phyloP scores from a whole-genome alignment of 2,888 invertebrate species.

The Trisateles emortualis region DNA sequence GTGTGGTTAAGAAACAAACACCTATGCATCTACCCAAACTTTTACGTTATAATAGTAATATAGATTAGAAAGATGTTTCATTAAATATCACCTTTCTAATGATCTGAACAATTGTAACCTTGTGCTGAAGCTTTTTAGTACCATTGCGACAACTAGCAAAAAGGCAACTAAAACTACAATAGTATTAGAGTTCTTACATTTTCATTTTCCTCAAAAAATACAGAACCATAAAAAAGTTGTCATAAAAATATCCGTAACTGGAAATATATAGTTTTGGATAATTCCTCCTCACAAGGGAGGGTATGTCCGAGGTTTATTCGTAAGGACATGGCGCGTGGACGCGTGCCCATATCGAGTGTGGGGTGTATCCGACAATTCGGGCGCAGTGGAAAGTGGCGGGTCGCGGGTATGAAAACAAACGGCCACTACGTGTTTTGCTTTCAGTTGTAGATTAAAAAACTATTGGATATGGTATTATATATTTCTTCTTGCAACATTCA shows the following conservation, averaged over 20 bases:
- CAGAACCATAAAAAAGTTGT: not conserved
- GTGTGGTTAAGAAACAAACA: no score
- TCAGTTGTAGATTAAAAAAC: constrained; percentile 22
- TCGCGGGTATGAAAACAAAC: constrained; percentile 62
- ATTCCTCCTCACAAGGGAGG: constrained; percentile 18
- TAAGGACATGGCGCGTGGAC: constrained; percentile 16
- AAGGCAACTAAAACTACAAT: no score
- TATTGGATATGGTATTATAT: constrained; percentile 25
- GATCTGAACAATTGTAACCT: no score
- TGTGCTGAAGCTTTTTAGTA: no score
- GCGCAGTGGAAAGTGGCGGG: constrained; percentile 45
- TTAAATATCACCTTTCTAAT: no score
- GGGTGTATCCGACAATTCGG: constrained; percentile 44
- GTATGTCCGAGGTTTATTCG: constrained; percentile 32
- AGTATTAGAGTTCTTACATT: no score
- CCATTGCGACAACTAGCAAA: no score
- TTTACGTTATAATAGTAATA: no score
- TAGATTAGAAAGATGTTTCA: no score
- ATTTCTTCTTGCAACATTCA: no score
- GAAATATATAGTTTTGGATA: constrained; percentile 1
- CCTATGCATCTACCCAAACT: no score
- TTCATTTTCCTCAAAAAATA: no score
- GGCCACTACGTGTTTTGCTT: constrained; percentile 53
- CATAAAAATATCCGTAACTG: not conserved
- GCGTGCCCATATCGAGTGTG: constrained; percentile 21